Conservation (phyloP, 2,113 vertebrate genomes). For the Tricholaema leucomelas region DNA sequence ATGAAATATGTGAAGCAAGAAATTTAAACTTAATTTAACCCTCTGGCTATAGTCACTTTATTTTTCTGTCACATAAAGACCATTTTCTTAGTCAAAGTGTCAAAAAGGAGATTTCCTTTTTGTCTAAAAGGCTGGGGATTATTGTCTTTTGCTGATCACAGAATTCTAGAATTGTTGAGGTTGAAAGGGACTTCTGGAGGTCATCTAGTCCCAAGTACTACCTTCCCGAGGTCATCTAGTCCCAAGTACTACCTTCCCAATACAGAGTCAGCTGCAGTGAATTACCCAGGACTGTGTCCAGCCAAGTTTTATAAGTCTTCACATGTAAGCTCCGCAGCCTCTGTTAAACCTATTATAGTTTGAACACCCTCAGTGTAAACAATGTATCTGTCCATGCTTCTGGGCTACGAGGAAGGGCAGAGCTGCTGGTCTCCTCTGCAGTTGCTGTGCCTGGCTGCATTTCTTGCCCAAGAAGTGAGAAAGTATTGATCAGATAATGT, state of each 20-base stretch:
- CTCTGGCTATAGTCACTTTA: neutral
- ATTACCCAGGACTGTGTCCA: neutral
- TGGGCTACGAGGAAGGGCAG: neutral
- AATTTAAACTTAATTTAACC: neutral
- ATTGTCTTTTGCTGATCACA: neutral
- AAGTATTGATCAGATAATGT: neutral
- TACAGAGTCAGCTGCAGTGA: neutral
- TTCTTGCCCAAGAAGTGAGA: neutral
- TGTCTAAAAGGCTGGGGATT: neutral
- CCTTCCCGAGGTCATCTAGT: neutral
- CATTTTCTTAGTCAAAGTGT: constrained; percentile 7
- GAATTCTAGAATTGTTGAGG: neutral
- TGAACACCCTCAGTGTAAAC: neutral
- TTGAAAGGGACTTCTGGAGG: neutral
- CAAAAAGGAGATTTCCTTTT: neutral
- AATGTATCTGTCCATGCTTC: neutral
- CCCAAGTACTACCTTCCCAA: neutral
- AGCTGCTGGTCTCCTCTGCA: neutral
- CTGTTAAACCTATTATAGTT: neutral
- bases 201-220: neutral
- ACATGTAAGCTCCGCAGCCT: neutral
- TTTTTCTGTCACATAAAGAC: neutral
- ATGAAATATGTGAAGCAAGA: neutral
- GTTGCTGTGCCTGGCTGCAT: neutral
- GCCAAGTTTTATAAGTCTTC: neutral